These are phyloP conservation scores for Drosophila sucinea DNA, from an alignment of 1,140 invertebrate genomes.

Conservation along the genomic window DNA sequence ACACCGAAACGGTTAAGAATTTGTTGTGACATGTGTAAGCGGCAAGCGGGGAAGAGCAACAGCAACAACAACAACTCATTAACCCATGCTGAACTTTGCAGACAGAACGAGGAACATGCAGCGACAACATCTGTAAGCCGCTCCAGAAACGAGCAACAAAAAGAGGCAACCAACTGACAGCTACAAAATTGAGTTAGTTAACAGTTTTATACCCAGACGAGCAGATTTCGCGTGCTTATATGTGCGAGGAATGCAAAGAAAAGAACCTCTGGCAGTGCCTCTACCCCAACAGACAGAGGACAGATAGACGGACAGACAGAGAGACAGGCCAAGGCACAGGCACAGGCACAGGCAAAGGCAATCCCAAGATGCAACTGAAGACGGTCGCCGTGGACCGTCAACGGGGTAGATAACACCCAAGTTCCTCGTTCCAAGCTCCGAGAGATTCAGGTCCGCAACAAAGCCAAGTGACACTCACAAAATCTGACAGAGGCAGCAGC, in stretches of 20 bases:
- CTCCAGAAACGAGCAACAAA: constrained; percentile 18
- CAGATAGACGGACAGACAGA: neutral
- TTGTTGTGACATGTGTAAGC: constrained; percentile 78
- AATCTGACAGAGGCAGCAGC: constrained; percentile 70
- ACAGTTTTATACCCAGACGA: constrained; percentile 82
- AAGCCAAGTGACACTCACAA: constrained; percentile 80
- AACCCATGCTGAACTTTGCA: constrained; percentile 76
- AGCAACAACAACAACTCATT: constrained; percentile 67
- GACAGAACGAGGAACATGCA: constrained; percentile 13
- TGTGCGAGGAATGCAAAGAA: constrained; percentile 59
- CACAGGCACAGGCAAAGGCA: constrained; percentile 3
- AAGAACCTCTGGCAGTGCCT: constrained; percentile 4
- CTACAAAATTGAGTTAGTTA: constrained; percentile 83
- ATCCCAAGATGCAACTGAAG: constrained; percentile 60
- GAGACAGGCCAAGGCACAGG: neutral
- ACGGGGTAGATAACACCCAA: constrained; percentile 72
- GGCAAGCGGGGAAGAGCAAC: constrained; percentile 48
- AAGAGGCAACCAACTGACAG: constrained; percentile 73
- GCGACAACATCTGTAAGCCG: constrained; percentile 43
- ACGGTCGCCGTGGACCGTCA: constrained; percentile 51
- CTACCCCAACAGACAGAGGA: constrained; percentile 1
- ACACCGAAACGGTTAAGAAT: constrained; percentile 69
- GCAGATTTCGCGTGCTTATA: constrained; percentile 75
- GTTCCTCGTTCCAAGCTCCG: constrained; percentile 28
- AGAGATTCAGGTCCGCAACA: constrained; percentile 40